Conservation (phyloP, 2,113 vertebrate species). For the Colaptes auratus region DNA sequence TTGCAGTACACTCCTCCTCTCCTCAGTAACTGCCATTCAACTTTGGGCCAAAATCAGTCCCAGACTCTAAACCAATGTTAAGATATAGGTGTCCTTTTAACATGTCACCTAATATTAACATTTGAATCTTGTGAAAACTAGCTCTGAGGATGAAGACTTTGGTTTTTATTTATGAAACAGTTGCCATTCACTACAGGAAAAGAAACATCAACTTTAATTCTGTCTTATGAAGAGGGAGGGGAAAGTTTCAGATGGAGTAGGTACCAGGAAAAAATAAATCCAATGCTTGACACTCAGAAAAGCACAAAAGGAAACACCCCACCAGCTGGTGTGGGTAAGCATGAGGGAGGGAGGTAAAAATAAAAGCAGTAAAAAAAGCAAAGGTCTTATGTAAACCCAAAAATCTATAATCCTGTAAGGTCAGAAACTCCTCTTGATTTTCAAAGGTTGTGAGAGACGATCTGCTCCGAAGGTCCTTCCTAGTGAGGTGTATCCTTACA, state of each 20-base stretch:
- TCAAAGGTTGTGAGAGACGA: not conserved
- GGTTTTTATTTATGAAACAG: not conserved
- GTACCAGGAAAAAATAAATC: not conserved
- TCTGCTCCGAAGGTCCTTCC: not conserved
- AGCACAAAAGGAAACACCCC: not conserved
- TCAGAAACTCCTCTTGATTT: not conserved
- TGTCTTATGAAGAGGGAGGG: rapidly evolving
- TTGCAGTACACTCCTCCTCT: not conserved
- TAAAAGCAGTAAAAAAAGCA: rapidly evolving
- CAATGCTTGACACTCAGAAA: not conserved
- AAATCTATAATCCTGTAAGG: not conserved
- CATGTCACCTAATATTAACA: not conserved
- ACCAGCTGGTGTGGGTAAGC: not conserved
- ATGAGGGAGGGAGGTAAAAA: rapidly evolving
- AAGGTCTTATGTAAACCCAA: not conserved
- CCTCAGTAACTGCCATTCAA: not conserved
- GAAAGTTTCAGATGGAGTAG: not conserved
- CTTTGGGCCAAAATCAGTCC: not conserved
- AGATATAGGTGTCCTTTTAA: not conserved
- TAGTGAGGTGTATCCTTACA: rapidly evolving
- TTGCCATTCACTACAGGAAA: not conserved
- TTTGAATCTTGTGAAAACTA: not conserved
- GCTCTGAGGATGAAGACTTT: not conserved
- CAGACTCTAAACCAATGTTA: not conserved
- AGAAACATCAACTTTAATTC: not conserved